Evolutionary conservation across 2,797 vertebrate species (phyloP), one percentile per base, ranked within the genome.

Genomic region (Poecilia gillii): DNA sequence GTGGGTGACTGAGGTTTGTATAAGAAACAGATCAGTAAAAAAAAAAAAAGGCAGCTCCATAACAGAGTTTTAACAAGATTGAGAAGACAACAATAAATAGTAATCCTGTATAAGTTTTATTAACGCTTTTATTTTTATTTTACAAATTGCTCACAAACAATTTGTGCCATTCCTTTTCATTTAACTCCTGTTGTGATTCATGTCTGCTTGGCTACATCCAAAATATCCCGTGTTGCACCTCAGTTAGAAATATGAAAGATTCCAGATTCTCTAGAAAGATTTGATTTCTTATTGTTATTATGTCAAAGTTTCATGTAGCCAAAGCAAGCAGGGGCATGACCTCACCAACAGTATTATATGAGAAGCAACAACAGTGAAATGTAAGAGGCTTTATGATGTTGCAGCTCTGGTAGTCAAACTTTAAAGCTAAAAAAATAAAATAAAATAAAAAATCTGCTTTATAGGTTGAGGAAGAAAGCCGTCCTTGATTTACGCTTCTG

Each of bases 1-100:
- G 78, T 53, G 72, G 74, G 57, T 0, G 13, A 73, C 62, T 87
- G 4, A n/a, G 46, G 76, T 80, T 81, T 2, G 28, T 53, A 41
- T 49, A 73, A 85, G 72, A 86, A 72, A 77, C 79, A 14, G 75
- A 84, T 89, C 84, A 78, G 86, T 78, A 72, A 71, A 76, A 80
- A 82, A 18, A 3, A 25, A 53, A 3, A 55, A 46, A 53, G 43
- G 4, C 18, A 70, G 23, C 46, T 28, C 79, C 20, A 8, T 23
- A 51, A 23, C 23, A 9, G 49, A 2, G 25, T 28, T 59, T 59
- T 59, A 14, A 59, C n/a, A 14, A 28, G 4, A n/a, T 28, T 57
- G n/a, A 59, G 20, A 12, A 25, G 36, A 39, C 18, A 66, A 41
- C 36, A 41, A 20, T 25, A 25, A 25, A 20, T 12, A 5, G 64